Evolutionary conservation across 2,888 invertebrate species (phyloP).

Genomic region (Drosophila testacea): DNA sequence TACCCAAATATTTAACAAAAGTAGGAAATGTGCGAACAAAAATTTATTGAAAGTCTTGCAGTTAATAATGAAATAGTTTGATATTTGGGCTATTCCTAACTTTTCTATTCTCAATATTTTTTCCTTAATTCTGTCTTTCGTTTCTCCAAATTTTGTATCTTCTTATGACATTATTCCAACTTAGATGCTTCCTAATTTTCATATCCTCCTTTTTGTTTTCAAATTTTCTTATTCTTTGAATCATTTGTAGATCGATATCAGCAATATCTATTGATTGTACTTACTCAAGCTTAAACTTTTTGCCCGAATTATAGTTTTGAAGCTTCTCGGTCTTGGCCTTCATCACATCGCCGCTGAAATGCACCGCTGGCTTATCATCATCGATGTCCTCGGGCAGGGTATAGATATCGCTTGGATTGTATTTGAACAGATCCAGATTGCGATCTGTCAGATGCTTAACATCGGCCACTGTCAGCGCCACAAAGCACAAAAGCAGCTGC

Average conservation of each 20-base stretch:
- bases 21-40: too few relatives aligned
- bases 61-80: too few relatives aligned
- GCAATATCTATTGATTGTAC: slow-evolving; percentile 36
- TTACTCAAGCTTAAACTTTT: slow-evolving; percentile 84
- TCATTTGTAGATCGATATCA: not conserved
- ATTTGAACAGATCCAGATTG: slow-evolving; percentile 83
- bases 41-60: too few relatives aligned
- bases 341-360: slow-evolving; percentile 83
- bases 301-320: slow-evolving; percentile 82
- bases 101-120: too few relatives aligned
- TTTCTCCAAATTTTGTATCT: too few relatives aligned
- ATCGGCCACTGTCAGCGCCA: slow-evolving; percentile 75
- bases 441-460: slow-evolving; percentile 80
- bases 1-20: too few relatives aligned
- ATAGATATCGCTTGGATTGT: slow-evolving; percentile 83
- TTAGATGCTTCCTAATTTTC: too few relatives aligned
- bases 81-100: too few relatives aligned
- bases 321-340: slow-evolving; percentile 82
- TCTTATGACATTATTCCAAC: too few relatives aligned
- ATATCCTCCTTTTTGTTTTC: too few relatives aligned
- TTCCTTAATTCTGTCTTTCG: too few relatives aligned
- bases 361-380: slow-evolving; percentile 83
- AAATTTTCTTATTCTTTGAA: too few relatives aligned
- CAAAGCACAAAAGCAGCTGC: slow-evolving; percentile 74
- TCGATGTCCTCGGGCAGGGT: slow-evolving; percentile 84